These are phyloP conservation scores for Bellardia pandia DNA, from an alignment of 2,888 invertebrate genomes.

Conservation along the genomic window DNA sequence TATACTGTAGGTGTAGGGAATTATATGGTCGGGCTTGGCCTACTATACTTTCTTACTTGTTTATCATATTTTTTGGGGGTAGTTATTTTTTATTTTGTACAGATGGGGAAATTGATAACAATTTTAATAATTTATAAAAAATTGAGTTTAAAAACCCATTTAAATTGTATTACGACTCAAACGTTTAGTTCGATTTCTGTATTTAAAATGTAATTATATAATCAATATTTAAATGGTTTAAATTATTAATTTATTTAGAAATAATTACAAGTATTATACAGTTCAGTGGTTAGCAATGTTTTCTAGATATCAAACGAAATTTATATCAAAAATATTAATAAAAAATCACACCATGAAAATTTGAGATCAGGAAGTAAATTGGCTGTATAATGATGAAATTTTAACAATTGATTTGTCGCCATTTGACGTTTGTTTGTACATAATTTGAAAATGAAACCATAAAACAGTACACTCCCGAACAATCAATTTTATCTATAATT, in stretches of 20 bases:
- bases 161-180: neutral
- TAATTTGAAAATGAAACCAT: too few species aligned
- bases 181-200: neutral
- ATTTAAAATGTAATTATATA: neutral
- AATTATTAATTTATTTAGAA: neutral
- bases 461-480: too few species aligned
- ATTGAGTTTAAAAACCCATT: neutral
- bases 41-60: too few species aligned
- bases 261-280: conserved; percentile 25
- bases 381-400: too few species aligned
- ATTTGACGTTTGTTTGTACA: too few species aligned
- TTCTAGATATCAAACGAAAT: neutral
- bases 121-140: neutral
- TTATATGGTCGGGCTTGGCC: too few species aligned
- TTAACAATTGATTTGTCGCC: too few species aligned
- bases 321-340: conserved; percentile 1
- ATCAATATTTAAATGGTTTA: conserved; percentile 22
- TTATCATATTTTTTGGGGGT: neutral
- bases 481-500: too few species aligned
- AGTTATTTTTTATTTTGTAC: neutral
- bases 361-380: too few species aligned
- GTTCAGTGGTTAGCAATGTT: conserved; percentile 7
- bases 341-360: neutral
- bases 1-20: too few species aligned
- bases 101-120: neutral